phyloP scores from a whole-genome alignment of 2,113 vertebrate genomes.

The Perca fluviatilis region DNA sequence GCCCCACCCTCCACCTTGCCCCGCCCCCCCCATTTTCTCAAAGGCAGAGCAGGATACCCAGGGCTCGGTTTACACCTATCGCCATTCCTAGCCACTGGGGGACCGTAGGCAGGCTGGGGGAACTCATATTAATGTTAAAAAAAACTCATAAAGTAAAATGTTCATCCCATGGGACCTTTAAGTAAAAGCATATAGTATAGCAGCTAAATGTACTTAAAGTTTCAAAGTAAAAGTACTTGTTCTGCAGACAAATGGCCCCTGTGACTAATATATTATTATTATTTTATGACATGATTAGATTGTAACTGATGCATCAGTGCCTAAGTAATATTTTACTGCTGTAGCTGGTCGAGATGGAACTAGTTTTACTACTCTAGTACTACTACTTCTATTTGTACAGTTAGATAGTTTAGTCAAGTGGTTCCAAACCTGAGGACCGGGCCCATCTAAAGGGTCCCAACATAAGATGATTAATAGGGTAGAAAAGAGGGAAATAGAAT shows the following conservation, averaged over 20 bases:
- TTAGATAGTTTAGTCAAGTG: background rate
- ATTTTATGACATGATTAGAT: background rate
- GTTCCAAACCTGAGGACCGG: too few species aligned
- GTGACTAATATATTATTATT: background rate
- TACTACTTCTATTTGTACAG: background rate
- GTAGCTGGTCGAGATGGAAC: background rate
- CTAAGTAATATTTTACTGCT: background rate
- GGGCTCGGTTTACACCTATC: too few species aligned
- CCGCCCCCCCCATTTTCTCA: too few species aligned
- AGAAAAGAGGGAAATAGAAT: background rate
- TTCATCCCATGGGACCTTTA: too few species aligned
- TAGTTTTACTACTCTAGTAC: background rate
- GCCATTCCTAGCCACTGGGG: too few species aligned
- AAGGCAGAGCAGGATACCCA: too few species aligned
- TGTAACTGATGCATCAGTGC: background rate
- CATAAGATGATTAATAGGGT: background rate
- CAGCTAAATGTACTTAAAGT: background rate
- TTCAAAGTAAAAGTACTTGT: background rate
- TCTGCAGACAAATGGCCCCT: background rate
- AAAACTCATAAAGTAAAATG: too few species aligned
- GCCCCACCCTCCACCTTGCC: too few species aligned
- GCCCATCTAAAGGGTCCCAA: background rate
- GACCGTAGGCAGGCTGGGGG: too few species aligned
- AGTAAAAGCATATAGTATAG: too few species aligned
- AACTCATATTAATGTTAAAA: too few species aligned